Percentiles rank a stretch among this genome's conserved stretches.
These are phyloP conservation scores for Mirza zaza DNA, from an alignment of 2,113 vertebrate genomes.

Conservation along the genomic window DNA sequence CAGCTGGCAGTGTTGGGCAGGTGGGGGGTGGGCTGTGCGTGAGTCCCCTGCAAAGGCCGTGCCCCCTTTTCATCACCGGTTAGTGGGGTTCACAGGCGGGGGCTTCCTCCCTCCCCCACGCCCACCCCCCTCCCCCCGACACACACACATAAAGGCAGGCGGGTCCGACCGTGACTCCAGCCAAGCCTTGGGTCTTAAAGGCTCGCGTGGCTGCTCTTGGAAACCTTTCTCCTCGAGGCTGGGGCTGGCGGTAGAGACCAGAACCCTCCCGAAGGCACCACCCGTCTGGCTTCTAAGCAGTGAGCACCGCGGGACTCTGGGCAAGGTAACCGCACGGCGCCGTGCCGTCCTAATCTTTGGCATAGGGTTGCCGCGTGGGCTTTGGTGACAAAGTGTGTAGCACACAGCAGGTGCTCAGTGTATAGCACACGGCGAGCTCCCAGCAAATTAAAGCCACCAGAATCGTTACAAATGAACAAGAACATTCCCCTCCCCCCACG, in stretches of 20 bases:
- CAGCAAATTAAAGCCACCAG: fast-evolving
- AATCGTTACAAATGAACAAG: not conserved
- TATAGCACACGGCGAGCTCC: fast-evolving
- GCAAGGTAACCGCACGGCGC: not conserved
- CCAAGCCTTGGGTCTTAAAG: not conserved
- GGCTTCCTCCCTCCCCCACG: not conserved
- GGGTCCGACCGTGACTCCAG: no score
- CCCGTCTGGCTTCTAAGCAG: not conserved
- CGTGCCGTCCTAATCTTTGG: not conserved
- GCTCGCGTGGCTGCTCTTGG: not conserved
- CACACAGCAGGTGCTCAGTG: fast-evolving
- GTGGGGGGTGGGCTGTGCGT: not conserved
- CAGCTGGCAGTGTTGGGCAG: not conserved
- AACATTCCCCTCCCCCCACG: not conserved
- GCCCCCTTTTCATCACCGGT: not conserved
- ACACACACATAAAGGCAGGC: not conserved
- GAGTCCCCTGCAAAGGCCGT: not conserved
- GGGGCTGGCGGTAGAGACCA: not conserved
- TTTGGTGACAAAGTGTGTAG: fast-evolving
- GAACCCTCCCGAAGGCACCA: not conserved
- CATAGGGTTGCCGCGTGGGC: not conserved
- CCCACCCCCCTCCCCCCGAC: not conserved
- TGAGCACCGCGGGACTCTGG: not conserved
- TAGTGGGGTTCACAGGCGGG: no score
- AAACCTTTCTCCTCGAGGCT: not conserved